Conservation (phyloP, 2,888 invertebrate genomes). For the Lasioglossum vierecki region DNA sequence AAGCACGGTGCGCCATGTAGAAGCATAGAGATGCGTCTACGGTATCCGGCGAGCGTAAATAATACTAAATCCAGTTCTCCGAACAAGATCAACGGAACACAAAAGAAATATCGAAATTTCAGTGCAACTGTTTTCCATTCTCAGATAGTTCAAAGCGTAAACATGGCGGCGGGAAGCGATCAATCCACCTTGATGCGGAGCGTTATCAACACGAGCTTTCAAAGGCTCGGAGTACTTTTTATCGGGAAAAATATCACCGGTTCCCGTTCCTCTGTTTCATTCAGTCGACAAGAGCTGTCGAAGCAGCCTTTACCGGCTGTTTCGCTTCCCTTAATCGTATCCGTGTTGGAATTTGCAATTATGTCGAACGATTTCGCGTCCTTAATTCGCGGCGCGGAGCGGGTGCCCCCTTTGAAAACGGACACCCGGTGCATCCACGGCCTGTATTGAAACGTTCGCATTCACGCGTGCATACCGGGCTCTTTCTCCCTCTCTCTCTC, state of each 20-base stretch:
- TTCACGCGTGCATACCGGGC: slow-evolving; percentile 24
- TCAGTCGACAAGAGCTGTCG: slow-evolving; percentile 38
- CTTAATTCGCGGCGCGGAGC: slow-evolving; percentile 22
- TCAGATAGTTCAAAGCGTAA: slow-evolving; percentile 19
- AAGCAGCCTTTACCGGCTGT: slow-evolving; percentile 1
- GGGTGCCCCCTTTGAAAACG: slow-evolving; percentile 4
- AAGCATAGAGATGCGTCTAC: background rate
- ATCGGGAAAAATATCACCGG: slow-evolving; percentile 73
- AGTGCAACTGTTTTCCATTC: slow-evolving; percentile 4
- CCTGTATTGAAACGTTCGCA: slow-evolving; percentile 48
- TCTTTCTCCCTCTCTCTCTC: background rate
- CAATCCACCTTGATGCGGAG: slow-evolving; percentile 60
- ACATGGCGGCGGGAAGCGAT: slow-evolving; percentile 14
- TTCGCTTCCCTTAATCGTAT: slow-evolving; percentile 6
- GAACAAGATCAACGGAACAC: background rate
- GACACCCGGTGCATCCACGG: slow-evolving; percentile 43
- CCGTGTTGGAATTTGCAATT: slow-evolving; percentile 15
- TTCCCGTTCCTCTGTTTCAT: slow-evolving; percentile 58
- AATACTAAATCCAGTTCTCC: slow-evolving; percentile 1
- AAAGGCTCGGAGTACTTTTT: slow-evolving; percentile 69
- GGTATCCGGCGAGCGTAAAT: background rate
- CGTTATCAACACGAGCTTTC: slow-evolving; percentile 73
- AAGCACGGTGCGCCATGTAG: background rate
- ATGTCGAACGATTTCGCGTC: slow-evolving; percentile 9
- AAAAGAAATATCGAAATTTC: slow-evolving; percentile 23